phyloP scores from a whole-genome alignment of 2,113 vertebrate species.

The Ceyx margarethae region DNA sequence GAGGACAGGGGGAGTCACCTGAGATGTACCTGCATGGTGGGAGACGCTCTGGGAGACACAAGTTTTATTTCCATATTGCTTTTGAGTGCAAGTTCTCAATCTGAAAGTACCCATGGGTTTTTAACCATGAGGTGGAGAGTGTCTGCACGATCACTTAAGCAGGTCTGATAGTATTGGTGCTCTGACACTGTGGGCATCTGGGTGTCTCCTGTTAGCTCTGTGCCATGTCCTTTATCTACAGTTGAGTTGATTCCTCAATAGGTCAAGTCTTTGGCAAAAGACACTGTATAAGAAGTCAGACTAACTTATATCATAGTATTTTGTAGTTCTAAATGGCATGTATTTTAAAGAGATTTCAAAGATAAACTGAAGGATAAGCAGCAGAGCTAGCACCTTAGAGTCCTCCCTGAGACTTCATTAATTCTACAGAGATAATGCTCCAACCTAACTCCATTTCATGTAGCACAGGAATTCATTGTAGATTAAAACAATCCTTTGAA shows the following conservation, averaged over 20 bases:
- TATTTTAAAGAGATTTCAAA: neutral
- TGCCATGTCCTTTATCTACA: neutral
- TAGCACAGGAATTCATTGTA: neutral
- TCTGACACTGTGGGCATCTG: neutral
- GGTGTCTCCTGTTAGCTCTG: neutral
- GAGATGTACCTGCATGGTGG: neutral
- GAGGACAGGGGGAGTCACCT: neutral
- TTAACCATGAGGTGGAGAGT: neutral
- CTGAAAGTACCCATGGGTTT: rapidly evolving
- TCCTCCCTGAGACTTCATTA: neutral
- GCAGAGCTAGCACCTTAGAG: neutral
- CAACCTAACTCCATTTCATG: neutral
- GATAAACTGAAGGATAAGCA: neutral
- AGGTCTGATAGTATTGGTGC: neutral
- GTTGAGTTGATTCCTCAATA: neutral
- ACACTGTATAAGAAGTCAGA: neutral
- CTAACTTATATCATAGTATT: neutral
- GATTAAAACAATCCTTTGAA: neutral
- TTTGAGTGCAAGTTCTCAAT: neutral
- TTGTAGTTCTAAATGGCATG: neutral
- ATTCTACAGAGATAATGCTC: neutral
- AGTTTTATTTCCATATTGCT: neutral
- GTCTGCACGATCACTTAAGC: neutral
- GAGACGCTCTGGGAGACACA: neutral
- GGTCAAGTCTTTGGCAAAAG: neutral